A percentile compares a stretch with the other conserved stretches of the same genome.
These are phyloP conservation scores for Syrmaticus mikado DNA, from an alignment of 2,113 vertebrate species.

Conservation along the genomic window DNA sequence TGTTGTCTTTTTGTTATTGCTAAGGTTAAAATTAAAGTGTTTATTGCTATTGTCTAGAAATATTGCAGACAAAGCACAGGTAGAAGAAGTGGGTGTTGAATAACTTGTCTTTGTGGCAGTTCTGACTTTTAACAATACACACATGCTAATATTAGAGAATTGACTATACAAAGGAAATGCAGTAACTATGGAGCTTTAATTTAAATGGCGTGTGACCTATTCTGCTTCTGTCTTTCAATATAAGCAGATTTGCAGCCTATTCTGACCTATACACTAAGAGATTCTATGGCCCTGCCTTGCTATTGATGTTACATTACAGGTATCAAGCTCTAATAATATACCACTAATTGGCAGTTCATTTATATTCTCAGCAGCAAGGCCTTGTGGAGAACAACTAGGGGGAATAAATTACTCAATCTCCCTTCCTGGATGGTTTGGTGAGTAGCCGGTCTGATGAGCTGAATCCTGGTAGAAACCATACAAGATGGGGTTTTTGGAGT, in stretches of 20 bases:
- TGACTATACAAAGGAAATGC: background rate
- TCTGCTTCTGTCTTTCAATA: background rate
- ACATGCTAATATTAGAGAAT: background rate
- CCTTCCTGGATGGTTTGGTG: background rate
- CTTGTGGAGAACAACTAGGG: rapidly evolving
- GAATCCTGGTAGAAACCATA: background rate
- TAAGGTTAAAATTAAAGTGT: constrained; percentile 45
- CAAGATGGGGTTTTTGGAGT: background rate
- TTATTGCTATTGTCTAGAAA: constrained; percentile 9
- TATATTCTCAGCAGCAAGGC: background rate
- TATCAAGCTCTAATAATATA: background rate
- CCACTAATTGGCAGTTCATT: background rate
- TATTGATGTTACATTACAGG: background rate
- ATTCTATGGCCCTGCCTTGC: background rate
- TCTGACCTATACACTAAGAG: background rate
- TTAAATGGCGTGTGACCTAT: background rate
- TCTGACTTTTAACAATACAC: background rate
- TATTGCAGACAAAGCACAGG: background rate
- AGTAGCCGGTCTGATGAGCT: background rate
- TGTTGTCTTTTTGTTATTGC: background rate
- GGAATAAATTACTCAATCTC: background rate
- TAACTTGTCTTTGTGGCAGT: background rate
- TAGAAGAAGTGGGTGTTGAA: background rate
- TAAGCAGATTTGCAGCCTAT: background rate
- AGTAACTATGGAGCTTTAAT: background rate